Percentiles rank a stretch among this genome's conserved stretches.
phyloP scores from a whole-genome alignment of 1,140 invertebrate species.

The Apis mellifera region DNA sequence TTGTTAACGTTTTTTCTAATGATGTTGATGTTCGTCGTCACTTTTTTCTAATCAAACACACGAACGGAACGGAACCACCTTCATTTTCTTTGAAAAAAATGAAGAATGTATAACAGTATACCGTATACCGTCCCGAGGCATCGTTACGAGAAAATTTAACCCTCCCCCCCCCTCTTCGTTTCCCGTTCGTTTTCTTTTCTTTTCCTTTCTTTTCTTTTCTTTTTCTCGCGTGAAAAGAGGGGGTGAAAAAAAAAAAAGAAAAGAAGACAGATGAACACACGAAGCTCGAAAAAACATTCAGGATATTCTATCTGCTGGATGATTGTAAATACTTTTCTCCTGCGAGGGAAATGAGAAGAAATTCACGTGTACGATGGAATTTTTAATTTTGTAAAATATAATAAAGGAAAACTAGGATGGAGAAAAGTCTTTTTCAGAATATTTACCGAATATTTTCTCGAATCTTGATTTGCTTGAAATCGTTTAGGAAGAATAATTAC shows the following conservation, averaged over 20 bases:
- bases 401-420: no score
- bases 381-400: conserved; percentile 1
- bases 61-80: conserved; percentile 12
- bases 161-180: no score
- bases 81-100: background rate
- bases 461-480: background rate
- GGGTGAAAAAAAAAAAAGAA: background rate
- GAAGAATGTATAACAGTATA: conserved; percentile 25
- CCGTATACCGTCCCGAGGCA: conserved; percentile 48
- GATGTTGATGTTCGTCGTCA: conserved; percentile 64
- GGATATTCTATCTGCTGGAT: conserved; percentile 1
- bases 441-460: background rate
- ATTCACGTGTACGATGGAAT: background rate
- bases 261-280: background rate
- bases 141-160: conserved; percentile 4
- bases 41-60: conserved; percentile 54
- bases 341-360: background rate
- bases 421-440: no score
- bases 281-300: background rate
- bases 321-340: background rate
- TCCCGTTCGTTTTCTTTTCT: background rate
- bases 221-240: background rate
- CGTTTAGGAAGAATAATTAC: background rate
- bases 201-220: background rate
- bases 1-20: conserved; percentile 57